Evolutionary conservation across 2,113 vertebrate species (phyloP), one percentile per base, ranked within the genome.

Genomic region (Pelodiscus sinensis): DNA sequence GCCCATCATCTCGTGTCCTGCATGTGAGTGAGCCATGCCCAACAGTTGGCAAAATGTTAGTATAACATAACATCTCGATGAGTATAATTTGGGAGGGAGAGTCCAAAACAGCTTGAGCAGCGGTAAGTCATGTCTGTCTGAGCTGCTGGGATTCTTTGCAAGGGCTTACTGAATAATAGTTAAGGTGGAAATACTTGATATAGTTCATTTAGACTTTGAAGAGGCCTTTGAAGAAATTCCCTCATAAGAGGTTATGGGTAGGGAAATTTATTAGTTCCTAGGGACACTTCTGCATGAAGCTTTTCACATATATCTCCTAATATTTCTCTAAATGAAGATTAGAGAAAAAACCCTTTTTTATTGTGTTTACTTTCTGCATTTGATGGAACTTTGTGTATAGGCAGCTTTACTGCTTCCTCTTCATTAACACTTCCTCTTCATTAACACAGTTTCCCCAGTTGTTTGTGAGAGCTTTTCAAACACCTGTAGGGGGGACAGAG

Each of bases 391-490:
- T 89, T 4, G 31, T 73, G 83, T 58, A 9, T 18, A 55, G 31
- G 24, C 14, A 18, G 79, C 44, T 88, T 71, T 22, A 9, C n/a
- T 0, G 0, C 38, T 92, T 90, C 68, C 5, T 56, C 4, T 62
- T 77, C 35, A 7, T 79, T 71, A 71, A 71, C 38, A 71, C 6
- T 51, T 25, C 1, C 11, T 15, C 52, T 54, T 12, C 52, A 54
- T 14, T 54, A 54, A 44, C 44, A 44, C 71, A 29, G 79, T 56
- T 92, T 82, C 7, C 89, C 8, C 19, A 83, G 0, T 35, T 87
- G 8, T 75, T 87, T 79, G 54, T 2, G 9, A 91, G 57, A 2
- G 5, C 31, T 21, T 85, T 2, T 1, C 13, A 21, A 1, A 62
- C 12, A 62, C 12, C 58, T 27, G 25, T 25, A 1, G 52, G 79